Conservation (phyloP, 1,140 invertebrate genomes). For the Helicorthomorpha holstii region DNA sequence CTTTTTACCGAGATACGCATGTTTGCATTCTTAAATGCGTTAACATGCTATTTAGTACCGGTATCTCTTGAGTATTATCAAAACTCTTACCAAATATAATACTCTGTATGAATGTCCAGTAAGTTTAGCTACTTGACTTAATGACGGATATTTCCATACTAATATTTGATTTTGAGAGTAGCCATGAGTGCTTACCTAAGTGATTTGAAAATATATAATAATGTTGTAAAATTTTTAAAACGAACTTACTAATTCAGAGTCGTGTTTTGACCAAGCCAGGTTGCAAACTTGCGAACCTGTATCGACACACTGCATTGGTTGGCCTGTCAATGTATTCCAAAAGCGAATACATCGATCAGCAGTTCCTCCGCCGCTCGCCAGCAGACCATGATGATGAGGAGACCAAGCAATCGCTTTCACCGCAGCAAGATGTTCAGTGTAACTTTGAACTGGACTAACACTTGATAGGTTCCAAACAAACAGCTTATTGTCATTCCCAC, state of each 20-base stretch:
- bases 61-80: too few species aligned
- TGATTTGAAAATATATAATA: constrained; percentile 10
- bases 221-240: not conserved
- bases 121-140: constrained; percentile 93
- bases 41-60: too few species aligned
- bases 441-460: constrained; percentile 77
- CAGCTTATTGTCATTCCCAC: constrained; percentile 96
- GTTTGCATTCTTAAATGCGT: too few species aligned
- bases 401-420: constrained; percentile 99
- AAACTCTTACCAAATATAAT: constrained; percentile 53
- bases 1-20: too few species aligned
- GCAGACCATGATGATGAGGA: constrained; percentile 92
- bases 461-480: constrained; percentile 95
- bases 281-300: constrained; percentile 98
- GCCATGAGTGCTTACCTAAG: constrained; percentile 80
- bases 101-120: constrained; percentile 96
- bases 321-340: constrained; percentile 98
- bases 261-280: constrained; percentile 97
- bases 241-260: constrained; percentile 68
- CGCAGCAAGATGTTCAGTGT: constrained; percentile 93
- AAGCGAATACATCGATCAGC: constrained; percentile 96
- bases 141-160: constrained; percentile 97
- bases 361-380: constrained; percentile 95
- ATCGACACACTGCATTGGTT: constrained; percentile 96
- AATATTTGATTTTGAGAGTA: constrained; percentile 99